phyloP scores from a whole-genome alignment of 2,888 invertebrate species.

The Leptura quadrifasciata region DNA sequence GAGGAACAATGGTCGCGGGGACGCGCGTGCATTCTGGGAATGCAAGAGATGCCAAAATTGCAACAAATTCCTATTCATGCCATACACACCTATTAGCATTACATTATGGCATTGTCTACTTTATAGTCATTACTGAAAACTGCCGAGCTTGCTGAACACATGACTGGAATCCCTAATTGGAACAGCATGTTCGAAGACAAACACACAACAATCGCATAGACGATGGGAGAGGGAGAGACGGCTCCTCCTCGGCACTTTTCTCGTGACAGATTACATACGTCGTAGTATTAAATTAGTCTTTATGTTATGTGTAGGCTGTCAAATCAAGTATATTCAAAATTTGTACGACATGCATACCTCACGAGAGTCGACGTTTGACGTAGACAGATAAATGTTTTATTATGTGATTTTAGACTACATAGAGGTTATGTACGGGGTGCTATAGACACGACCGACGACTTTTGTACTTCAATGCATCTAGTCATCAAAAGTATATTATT shows the following conservation, averaged over 20 bases:
- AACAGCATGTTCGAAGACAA: conserved; percentile 23
- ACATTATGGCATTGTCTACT: conserved; percentile 55
- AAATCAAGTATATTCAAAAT: neutral
- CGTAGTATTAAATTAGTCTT: conserved; percentile 14
- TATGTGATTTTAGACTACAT: neutral
- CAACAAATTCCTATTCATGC: conserved; percentile 55
- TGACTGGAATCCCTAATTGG: conserved; percentile 48
- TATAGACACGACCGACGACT: neutral
- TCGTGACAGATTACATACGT: conserved; percentile 14
- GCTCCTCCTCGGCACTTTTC: conserved; percentile 1
- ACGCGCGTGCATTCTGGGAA: conserved; percentile 63
- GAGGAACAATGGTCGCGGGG: conserved; percentile 60
- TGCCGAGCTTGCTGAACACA: conserved; percentile 45
- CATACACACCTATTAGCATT: conserved; percentile 55
- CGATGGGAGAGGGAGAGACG: neutral
- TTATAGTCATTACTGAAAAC: conserved; percentile 54
- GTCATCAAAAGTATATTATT: no score
- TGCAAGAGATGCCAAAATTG: conserved; percentile 64
- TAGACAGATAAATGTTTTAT: neutral
- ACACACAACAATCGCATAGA: conserved; percentile 9
- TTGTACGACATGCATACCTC: conserved; percentile 1
- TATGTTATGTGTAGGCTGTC: conserved; percentile 4
- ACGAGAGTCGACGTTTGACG: neutral
- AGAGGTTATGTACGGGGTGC: neutral
- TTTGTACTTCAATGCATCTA: neutral